These are phyloP conservation scores for Procambarus virginalis DNA, from an alignment of 1,140 invertebrate genomes.

Conservation along the genomic window DNA sequence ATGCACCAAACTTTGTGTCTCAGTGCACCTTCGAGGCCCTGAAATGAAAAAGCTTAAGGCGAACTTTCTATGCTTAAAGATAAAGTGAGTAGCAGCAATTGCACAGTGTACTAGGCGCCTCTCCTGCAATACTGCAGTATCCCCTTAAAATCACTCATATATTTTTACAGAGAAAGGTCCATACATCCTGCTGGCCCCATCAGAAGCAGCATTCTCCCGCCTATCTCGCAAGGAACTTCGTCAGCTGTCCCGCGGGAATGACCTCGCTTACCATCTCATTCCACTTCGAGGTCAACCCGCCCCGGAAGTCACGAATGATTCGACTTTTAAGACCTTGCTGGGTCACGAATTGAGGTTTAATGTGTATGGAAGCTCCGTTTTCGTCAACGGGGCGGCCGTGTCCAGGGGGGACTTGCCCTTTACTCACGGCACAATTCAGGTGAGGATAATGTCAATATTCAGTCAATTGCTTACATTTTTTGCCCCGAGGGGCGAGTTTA, in stretches of 20 bases:
- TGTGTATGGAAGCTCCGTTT: slow-evolving; percentile 44
- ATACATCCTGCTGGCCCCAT: slow-evolving; percentile 58
- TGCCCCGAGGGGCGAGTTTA: too few species aligned
- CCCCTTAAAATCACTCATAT: too few species aligned
- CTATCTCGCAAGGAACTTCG: slow-evolving; percentile 46
- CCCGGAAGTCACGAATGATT: slow-evolving; percentile 60
- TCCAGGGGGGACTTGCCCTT: slow-evolving; percentile 44
- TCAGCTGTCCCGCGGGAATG: slow-evolving; percentile 30
- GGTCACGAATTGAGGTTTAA: slow-evolving; percentile 60
- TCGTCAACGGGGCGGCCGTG: slow-evolving; percentile 56
- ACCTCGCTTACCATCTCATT: slow-evolving; percentile 63
- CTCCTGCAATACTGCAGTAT: too few species aligned
- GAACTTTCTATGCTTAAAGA: too few species aligned
- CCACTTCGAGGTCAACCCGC: slow-evolving; percentile 51
- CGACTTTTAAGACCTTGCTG: slow-evolving; percentile 55
- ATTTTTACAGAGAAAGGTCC: slow-evolving; percentile 56
- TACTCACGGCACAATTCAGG: slow-evolving; percentile 58
- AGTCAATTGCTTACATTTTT: too few species aligned
- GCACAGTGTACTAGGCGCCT: too few species aligned
- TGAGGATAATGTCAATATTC: not conserved
- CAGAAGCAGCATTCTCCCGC: slow-evolving; percentile 57
- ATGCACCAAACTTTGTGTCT: too few species aligned
- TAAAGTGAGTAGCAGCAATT: too few species aligned
- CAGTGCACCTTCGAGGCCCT: too few species aligned
- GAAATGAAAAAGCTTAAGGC: too few species aligned